Conservation (phyloP, 2,888 invertebrate genomes). For the Heteropelma amictum region DNA sequence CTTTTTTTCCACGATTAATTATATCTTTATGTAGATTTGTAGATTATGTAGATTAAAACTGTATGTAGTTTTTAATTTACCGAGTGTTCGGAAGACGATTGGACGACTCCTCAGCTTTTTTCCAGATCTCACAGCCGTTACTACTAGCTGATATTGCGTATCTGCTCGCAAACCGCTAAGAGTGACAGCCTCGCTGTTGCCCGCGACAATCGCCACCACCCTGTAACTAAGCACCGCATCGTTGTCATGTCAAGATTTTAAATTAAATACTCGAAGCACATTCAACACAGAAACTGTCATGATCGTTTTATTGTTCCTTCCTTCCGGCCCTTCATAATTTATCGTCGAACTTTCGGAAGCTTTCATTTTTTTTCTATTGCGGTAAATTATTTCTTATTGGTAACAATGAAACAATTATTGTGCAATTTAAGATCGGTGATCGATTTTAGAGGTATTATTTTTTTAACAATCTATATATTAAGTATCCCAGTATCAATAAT, state of each 20-base stretch:
- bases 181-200: slow-evolving; percentile 92
- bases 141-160: slow-evolving; percentile 92
- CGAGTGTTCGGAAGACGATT: slow-evolving; percentile 93
- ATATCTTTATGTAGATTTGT: no score
- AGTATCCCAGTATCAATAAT: no score
- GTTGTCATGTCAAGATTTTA: slow-evolving; percentile 69
- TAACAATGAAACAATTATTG: no score
- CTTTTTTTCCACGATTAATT: not conserved
- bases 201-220: slow-evolving; percentile 94
- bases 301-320: not conserved
- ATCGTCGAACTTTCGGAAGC: no score
- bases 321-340: not conserved
- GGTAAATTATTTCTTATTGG: no score
- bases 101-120: slow-evolving; percentile 91
- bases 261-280: not conserved
- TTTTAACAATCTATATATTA: no score
- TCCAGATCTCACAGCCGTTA: slow-evolving; percentile 90
- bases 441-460: no score
- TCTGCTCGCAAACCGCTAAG: slow-evolving; percentile 89
- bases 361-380: no score
- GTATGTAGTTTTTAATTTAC: no score
- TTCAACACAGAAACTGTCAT: not conserved
- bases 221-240: slow-evolving; percentile 89
- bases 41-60: no score
- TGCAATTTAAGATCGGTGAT: no score